Evolutionary conservation across 92 coral and sea anemone species (phyloP).

Genomic region (Pocillopora grandis): DNA sequence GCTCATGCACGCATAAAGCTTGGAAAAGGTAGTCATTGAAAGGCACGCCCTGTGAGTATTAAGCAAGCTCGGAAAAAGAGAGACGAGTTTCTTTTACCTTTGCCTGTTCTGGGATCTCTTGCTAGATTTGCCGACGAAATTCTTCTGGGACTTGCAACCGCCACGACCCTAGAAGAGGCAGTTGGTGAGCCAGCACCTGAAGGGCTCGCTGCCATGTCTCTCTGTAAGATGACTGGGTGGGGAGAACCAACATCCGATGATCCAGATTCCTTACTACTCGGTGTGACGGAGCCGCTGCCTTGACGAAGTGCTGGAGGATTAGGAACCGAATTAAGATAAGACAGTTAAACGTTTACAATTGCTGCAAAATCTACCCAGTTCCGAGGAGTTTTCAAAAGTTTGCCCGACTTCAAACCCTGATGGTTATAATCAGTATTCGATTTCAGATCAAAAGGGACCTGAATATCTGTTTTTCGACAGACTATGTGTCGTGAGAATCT

Average conservation of each 20-base stretch:
- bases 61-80: too few relatives aligned
- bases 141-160: slow-evolving; percentile 75
- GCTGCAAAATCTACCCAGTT: too few relatives aligned
- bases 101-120: slow-evolving; percentile 98
- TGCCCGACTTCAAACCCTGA: too few relatives aligned
- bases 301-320: slow-evolving; percentile 80
- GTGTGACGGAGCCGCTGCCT: slow-evolving; percentile 50
- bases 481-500: background rate
- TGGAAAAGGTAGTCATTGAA: too few relatives aligned
- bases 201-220: slow-evolving; percentile 70
- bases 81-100: slow-evolving; percentile 57
- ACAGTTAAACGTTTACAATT: background rate
- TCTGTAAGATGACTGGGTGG: slow-evolving; percentile 71
- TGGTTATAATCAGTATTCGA: too few relatives aligned
- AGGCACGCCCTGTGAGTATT: too few relatives aligned
- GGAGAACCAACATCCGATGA: slow-evolving; percentile 54
- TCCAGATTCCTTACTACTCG: slow-evolving; percentile 59
- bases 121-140: slow-evolving; percentile 67
- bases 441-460: too few relatives aligned
- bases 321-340: background rate
- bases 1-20: too few relatives aligned
- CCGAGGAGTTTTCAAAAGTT: too few relatives aligned
- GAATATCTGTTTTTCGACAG: background rate
- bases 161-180: slow-evolving; percentile 42
- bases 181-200: slow-evolving; percentile 82